These are phyloP conservation scores for Doryteuthis pealeii DNA, from an alignment of 1,140 invertebrate genomes.

Conservation along the genomic window DNA sequence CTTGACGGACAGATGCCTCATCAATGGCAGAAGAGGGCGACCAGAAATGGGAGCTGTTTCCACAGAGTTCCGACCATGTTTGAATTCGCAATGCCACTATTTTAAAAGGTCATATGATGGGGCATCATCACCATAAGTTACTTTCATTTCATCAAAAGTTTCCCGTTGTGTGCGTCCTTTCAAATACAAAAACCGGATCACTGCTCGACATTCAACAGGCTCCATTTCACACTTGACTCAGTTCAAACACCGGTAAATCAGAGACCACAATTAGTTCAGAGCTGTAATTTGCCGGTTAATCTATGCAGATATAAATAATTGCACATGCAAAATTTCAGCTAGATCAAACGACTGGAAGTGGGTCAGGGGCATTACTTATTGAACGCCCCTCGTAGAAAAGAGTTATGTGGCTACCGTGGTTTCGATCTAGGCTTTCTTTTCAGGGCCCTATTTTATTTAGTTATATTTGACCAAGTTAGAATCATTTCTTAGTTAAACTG, in stretches of 20 bases:
- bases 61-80: neutral
- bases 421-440: too few relatives aligned
- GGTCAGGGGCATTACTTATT: conserved; percentile 6
- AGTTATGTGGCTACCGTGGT: too few relatives aligned
- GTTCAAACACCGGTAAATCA: neutral
- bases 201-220: neutral
- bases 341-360: neutral
- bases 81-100: neutral
- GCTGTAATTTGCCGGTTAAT: neutral
- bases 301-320: neutral
- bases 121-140: neutral
- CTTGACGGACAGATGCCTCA: conserved; percentile 2
- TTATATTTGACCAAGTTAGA: too few relatives aligned
- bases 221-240: neutral
- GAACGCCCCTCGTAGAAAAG: neutral
- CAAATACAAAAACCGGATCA: conserved; percentile 1
- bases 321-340: conserved; percentile 9
- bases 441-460: too few relatives aligned
- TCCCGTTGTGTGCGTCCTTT: neutral
- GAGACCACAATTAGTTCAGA: conserved; percentile 1
- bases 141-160: neutral
- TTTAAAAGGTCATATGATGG: neutral
- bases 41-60: neutral
- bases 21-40: neutral
- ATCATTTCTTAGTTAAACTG: too few relatives aligned